Evolutionary conservation across 2,888 invertebrate genomes (phyloP).

Genomic region (Plagodis pulveraria): DNA sequence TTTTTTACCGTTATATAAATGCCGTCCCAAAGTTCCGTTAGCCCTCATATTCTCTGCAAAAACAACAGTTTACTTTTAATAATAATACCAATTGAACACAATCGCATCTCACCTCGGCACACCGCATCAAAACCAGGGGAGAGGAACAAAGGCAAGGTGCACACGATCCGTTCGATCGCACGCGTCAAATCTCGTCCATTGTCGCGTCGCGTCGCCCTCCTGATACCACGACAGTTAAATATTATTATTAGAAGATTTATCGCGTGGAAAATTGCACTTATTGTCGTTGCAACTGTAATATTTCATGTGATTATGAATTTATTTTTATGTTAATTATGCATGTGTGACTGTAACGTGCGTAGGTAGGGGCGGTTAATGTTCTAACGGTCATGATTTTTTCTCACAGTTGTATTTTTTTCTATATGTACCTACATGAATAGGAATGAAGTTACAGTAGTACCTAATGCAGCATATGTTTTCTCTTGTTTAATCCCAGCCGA

Average conservation of each 20-base stretch:
- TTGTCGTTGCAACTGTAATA: conserved; percentile 73
- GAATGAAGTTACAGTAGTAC: too few species aligned
- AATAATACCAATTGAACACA: conserved; percentile 35
- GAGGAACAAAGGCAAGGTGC: conserved; percentile 69
- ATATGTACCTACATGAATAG: too few species aligned
- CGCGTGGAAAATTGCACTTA: conserved; percentile 82
- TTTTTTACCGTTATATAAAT: not conserved
- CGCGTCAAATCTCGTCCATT: conserved; percentile 67
- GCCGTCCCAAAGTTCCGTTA: conserved; percentile 4
- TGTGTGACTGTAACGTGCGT: conserved; percentile 52
- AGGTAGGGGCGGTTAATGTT: conserved; percentile 47
- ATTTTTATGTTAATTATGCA: conserved; percentile 79
- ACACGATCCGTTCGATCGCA: conserved; percentile 59
- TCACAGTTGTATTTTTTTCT: conserved; percentile 13
- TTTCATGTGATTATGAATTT: conserved; percentile 80
- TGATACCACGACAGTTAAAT: conserved; percentile 63
- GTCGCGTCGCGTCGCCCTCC: conserved; percentile 48
- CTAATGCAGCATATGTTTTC: too few species aligned
- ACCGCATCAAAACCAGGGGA: conserved; percentile 46
- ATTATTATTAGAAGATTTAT: conserved; percentile 83
- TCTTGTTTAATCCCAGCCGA: too few species aligned
- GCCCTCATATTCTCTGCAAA: conserved; percentile 21
- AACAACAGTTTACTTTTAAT: conserved; percentile 42
- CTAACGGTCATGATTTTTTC: conserved; percentile 51
- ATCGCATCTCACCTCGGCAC: conserved; percentile 45